Percentiles rank a stretch among this genome's conserved stretches.
Conservation (phyloP, 2,888 invertebrate species). For the Odontothrips loti region DNA sequence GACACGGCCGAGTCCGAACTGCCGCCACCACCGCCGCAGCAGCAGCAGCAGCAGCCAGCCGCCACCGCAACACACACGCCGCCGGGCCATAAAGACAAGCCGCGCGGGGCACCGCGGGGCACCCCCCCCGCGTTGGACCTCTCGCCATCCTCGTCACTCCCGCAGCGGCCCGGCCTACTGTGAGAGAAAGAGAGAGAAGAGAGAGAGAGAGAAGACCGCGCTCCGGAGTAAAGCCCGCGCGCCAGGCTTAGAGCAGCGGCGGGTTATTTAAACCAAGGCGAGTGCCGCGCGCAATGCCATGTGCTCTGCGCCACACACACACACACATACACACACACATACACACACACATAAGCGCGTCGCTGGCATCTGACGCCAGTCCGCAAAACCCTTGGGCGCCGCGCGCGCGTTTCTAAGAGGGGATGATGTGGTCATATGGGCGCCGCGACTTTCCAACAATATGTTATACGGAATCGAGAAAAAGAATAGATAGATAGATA, state of each 20-base stretch:
- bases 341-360: not conserved
- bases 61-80: not conserved
- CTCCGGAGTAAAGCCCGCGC: not conserved
- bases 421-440: too few relatives aligned
- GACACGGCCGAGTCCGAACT: not conserved
- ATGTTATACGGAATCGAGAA: not conserved
- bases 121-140: not conserved
- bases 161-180: not conserved
- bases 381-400: too few relatives aligned
- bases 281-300: not conserved
- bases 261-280: conserved; percentile 19
- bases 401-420: too few relatives aligned
- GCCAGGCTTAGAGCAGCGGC: not conserved
- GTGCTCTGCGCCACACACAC: not conserved
- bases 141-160: not conserved
- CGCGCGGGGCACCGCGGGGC: not conserved
- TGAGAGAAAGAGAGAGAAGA: not conserved
- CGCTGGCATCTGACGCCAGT: too few relatives aligned
- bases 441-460: not conserved
- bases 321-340: not conserved
- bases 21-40: not conserved
- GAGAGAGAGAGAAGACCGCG: not conserved
- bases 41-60: too few relatives aligned
- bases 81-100: conserved; percentile 17
- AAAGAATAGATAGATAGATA: too few relatives aligned